Conservation (phyloP, 2,888 invertebrate species). For the Euplagia quadripunctaria region DNA sequence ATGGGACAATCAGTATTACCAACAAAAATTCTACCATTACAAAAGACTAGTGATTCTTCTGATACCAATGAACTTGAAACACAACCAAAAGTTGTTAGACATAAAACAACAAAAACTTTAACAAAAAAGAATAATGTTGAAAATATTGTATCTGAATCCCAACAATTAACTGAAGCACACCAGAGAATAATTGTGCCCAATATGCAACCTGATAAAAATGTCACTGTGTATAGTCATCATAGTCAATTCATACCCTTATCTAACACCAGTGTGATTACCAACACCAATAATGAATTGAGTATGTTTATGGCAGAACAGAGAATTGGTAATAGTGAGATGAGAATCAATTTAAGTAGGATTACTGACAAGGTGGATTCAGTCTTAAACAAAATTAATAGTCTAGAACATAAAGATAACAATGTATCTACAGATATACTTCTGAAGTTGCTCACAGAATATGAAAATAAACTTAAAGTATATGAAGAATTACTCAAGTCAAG, state of each 20-base stretch:
- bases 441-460: constrained; percentile 78
- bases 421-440: constrained; percentile 68
- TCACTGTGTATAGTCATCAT: constrained; percentile 42
- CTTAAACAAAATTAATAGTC: constrained; percentile 63
- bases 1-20: constrained; percentile 82
- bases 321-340: constrained; percentile 76
- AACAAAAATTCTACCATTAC: constrained; percentile 47
- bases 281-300: constrained; percentile 60
- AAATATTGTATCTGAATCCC: constrained; percentile 46
- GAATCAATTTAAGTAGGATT: constrained; percentile 77
- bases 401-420: constrained; percentile 52
- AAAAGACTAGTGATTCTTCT: constrained; percentile 74
- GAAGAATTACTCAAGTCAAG: constrained; percentile 69
- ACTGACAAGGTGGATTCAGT: constrained; percentile 75
- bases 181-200: constrained; percentile 46
- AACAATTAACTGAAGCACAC: constrained; percentile 51
- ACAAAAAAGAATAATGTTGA: constrained; percentile 59
- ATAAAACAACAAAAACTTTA: constrained; percentile 65
- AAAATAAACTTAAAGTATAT: constrained; percentile 76
- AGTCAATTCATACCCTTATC: constrained; percentile 67
- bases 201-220: constrained; percentile 46
- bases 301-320: constrained; percentile 77
- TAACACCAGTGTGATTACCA: constrained; percentile 50
- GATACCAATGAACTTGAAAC: constrained; percentile 66
- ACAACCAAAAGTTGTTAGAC: constrained; percentile 62